A percentile compares a stretch with the other conserved stretches of the same genome.
Evolutionary conservation across 2,797 vertebrate genomes (phyloP).

Genomic region (Rhinatrema bivittatum): DNA sequence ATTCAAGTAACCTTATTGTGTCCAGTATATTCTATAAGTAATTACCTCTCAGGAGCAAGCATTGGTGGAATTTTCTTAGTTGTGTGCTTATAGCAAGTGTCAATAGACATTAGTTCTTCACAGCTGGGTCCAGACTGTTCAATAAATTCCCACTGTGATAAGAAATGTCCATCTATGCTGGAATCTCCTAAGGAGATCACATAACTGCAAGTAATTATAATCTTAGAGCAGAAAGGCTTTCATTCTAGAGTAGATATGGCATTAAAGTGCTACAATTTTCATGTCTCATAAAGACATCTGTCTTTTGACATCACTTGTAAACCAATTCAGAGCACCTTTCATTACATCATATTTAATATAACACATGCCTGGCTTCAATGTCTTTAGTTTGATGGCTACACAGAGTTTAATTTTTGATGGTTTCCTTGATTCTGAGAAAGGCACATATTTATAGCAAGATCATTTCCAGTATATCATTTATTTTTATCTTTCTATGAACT

Average conservation of each 20-base stretch:
- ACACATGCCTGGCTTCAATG: constrained; percentile 14
- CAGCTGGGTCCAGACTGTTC: not conserved
- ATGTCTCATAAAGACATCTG: constrained; percentile 28
- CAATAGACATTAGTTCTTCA: not conserved
- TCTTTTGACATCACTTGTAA: constrained; percentile 21
- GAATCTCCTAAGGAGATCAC: not conserved
- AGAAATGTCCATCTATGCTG: fast-evolving
- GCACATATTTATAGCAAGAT: no score
- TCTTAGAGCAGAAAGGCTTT: not conserved
- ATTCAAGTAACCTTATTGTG: no score
- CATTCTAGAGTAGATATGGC: fast-evolving
- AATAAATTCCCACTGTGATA: not conserved
- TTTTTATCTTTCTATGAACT: no score
- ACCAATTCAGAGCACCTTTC: constrained; percentile 8
- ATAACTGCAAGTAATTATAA: not conserved
- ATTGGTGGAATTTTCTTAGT: not conserved
- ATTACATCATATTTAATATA: constrained; percentile 12
- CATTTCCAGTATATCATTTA: no score
- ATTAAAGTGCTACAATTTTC: not conserved
- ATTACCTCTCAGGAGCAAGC: no score
- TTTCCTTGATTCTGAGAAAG: no score
- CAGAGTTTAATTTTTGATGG: no score
- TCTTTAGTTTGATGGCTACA: no score
- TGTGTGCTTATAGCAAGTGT: not conserved
- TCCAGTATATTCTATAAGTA: no score